phyloP scores from a whole-genome alignment of 2,888 invertebrate genomes.

The Dendrolimus pini region DNA sequence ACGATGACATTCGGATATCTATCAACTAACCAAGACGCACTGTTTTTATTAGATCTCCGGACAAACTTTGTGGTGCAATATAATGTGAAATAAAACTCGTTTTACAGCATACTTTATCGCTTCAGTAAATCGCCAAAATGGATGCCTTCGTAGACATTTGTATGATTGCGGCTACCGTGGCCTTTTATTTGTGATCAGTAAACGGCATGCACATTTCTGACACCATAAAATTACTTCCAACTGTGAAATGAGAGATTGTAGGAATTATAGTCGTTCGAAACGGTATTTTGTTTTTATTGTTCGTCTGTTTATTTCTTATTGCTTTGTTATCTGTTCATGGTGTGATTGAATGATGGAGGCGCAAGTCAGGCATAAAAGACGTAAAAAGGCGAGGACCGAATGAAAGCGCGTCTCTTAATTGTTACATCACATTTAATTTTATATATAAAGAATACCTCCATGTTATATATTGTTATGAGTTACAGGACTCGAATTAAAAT shows the following conservation, averaged over 20 bases:
- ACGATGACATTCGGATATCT: too few species aligned
- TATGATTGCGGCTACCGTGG: conserved; percentile 25
- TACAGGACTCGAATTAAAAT: too few species aligned
- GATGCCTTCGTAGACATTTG: conserved; percentile 12
- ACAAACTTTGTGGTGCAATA: conserved; percentile 34
- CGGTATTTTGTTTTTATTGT: not conserved
- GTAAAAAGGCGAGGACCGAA: too few species aligned
- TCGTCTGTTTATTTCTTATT: not conserved
- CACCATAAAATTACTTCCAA: conserved; percentile 12
- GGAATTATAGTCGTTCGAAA: conserved; percentile 16
- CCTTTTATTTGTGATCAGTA: conserved; percentile 31
- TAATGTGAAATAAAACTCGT: conserved; percentile 26
- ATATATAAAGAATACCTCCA: too few species aligned
- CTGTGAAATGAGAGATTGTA: conserved; percentile 13
- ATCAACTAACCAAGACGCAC: not conserved
- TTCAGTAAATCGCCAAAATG: conserved; percentile 26
- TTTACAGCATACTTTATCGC: conserved; percentile 41
- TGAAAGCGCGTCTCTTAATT: too few species aligned
- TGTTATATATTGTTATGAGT: too few species aligned
- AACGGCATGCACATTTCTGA: conserved; percentile 18
- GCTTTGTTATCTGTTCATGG: not conserved
- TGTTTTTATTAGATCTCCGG: not conserved
- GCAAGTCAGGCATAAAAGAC: too few species aligned
- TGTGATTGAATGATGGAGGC: not conserved
- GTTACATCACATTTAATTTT: too few species aligned